A percentile compares a stretch with the other conserved stretches of the same genome.
These are phyloP conservation scores for Frankliniella intonsa DNA, from an alignment of 2,888 invertebrate genomes.

Conservation along the genomic window DNA sequence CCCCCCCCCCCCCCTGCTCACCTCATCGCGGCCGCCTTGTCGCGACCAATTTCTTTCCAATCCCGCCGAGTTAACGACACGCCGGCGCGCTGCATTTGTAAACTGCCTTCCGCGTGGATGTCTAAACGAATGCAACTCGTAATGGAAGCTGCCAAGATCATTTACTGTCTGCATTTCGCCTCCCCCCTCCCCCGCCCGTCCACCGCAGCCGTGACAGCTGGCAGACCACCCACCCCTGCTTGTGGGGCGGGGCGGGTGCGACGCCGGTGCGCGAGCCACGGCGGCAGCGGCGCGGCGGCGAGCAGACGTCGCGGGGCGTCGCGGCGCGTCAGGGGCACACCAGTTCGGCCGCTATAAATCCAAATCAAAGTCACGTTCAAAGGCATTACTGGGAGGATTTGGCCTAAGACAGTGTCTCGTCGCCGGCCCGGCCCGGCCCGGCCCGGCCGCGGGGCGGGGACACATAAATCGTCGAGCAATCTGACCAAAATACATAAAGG, in stretches of 20 bases:
- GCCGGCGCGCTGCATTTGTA: not conserved
- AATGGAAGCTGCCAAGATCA: not conserved
- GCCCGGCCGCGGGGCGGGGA: not conserved
- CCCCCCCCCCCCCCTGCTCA: no score
- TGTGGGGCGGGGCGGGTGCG: no score
- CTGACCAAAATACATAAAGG: not conserved
- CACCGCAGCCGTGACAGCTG: not conserved
- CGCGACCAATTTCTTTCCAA: no score
- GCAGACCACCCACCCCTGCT: not conserved
- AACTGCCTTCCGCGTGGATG: not conserved
- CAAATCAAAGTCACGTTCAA: constrained; percentile 5
- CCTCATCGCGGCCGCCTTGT: no score
- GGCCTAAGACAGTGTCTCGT: not conserved
- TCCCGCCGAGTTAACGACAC: not conserved
- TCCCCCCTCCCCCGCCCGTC: not conserved
- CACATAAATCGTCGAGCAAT: not conserved
- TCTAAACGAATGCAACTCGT: not conserved
- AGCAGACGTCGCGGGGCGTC: no score
- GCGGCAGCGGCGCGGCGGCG: no score
- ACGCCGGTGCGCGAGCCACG: no score
- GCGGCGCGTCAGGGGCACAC: no score
- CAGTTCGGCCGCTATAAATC: not conserved
- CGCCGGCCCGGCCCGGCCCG: not conserved
- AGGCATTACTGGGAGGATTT: constrained; percentile 17
- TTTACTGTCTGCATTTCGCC: not conserved